Evolutionary conservation across 1,140 invertebrate species (phyloP), one percentile per base, ranked within the genome.

Genomic region (Brachionus paranguensis): DNA sequence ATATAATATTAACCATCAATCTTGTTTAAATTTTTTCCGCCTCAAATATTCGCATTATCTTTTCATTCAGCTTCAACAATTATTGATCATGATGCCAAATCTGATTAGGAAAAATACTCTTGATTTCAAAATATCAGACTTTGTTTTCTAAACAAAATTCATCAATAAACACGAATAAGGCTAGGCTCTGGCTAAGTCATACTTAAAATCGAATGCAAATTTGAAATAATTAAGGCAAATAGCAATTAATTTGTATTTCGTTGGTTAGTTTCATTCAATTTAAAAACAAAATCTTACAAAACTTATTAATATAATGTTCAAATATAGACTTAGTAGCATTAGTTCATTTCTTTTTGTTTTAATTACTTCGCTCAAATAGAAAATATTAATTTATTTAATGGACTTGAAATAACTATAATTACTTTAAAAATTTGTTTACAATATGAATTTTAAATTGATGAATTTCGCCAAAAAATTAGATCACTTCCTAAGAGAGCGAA

Each of bases 381-480:
- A 60, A 68, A 68, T 72, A 72, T 72, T 72, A 72, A 72, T 72
- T 72, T 72, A 72, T 45, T 72, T 72, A 72, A 72, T 72, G 68
- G 68, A 72, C 68, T 72, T 72, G 68, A 72, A 72, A 72, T 43
- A 72, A 72, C 68, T 20, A 72, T 72, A 72, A 72, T 72, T 72
- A 72, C n/a, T 72, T 72, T 72, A 43, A 33, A 33, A 68, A 33
- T 68, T 68, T 68, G 65, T 68, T 68, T 68, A 68, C 65, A 33
- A 68, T n/a, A 12, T 33, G 65, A 68, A 68, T 72, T 43, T 17
- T n/a, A 72, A 72, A 72, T 43, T 43, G 33, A 45, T 17, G 17
- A 72, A 20, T 72, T 60, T 60, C 20, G 53, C 53, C 41, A 41
- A 43, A 41, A 72, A 72, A 72, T 43, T 72, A 72, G 37, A 72